phyloP scores from a whole-genome alignment of 2,113 vertebrate species.

The Dicentrarchus labrax region DNA sequence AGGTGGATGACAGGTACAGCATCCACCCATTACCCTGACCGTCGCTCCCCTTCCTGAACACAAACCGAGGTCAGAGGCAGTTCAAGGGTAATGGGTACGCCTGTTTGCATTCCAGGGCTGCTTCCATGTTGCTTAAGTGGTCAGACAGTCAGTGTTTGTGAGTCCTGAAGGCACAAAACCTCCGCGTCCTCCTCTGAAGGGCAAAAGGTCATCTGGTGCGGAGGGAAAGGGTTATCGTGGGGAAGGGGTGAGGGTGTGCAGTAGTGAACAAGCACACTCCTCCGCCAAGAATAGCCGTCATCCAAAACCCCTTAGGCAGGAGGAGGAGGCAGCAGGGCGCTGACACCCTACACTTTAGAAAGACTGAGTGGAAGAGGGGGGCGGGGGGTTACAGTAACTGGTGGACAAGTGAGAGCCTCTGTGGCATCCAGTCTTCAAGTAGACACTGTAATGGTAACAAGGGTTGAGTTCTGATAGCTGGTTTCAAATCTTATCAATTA shows the following conservation, averaged over 20 bases:
- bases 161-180: conserved; percentile 47
- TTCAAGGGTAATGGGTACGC: conserved; percentile 68
- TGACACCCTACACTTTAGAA: conserved; percentile 57
- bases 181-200: conserved; percentile 37
- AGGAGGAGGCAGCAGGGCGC: conserved; percentile 4
- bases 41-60: conserved; percentile 14
- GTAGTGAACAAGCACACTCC: conserved; percentile 14
- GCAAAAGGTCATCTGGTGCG: conserved; percentile 51
- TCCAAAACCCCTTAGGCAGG: conserved; percentile 38
- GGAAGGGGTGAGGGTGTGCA: not conserved
- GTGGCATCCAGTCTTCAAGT: conserved; percentile 12
- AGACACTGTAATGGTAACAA: conserved; percentile 12
- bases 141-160: conserved; percentile 47
- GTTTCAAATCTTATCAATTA: too few relatives aligned
- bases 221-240: not conserved
- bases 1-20: conserved; percentile 48
- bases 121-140: conserved; percentile 53
- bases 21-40: conserved; percentile 43
- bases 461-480: not conserved
- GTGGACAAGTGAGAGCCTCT: conserved; percentile 26
- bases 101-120: conserved; percentile 73
- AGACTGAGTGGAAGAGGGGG: not conserved
- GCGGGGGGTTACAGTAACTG: conserved; percentile 24
- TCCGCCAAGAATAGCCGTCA: conserved; percentile 69
- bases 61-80: conserved; percentile 58